Conservation (phyloP, 2,888 invertebrate species). For the Lapara coniferarum region DNA sequence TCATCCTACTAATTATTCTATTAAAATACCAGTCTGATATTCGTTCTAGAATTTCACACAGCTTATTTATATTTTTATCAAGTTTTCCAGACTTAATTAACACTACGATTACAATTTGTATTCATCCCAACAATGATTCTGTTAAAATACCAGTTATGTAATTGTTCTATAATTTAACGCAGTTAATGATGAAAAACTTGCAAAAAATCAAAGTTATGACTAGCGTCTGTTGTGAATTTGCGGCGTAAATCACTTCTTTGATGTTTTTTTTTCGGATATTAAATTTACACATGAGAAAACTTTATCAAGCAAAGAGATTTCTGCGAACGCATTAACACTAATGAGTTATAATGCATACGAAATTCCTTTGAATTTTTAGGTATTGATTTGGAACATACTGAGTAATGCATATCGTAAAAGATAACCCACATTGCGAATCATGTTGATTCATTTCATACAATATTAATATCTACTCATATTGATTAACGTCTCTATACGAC, state of each 20-base stretch:
- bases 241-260: constrained; percentile 11
- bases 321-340: constrained; percentile 10
- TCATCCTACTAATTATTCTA: too few species aligned
- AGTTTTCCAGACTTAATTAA: too few species aligned
- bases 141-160: too few species aligned
- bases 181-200: too few species aligned
- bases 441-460: constrained; percentile 3
- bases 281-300: constrained; percentile 9
- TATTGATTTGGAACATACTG: background rate
- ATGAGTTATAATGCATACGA: background rate
- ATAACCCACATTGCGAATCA: background rate
- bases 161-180: too few species aligned
- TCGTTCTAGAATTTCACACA: too few species aligned
- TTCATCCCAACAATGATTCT: too few species aligned
- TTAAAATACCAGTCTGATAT: too few species aligned
- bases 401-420: constrained; percentile 2
- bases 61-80: too few species aligned
- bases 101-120: too few species aligned
- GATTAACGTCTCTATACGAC: too few species aligned
- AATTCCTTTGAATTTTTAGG: constrained; percentile 5
- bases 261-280: constrained; percentile 9
- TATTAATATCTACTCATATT: too few species aligned
- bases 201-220: background rate
- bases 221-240: constrained; percentile 9
- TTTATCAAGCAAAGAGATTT: constrained; percentile 5